Conservation (phyloP, 2,888 invertebrate species). For the Agriopis aurantiaria region DNA sequence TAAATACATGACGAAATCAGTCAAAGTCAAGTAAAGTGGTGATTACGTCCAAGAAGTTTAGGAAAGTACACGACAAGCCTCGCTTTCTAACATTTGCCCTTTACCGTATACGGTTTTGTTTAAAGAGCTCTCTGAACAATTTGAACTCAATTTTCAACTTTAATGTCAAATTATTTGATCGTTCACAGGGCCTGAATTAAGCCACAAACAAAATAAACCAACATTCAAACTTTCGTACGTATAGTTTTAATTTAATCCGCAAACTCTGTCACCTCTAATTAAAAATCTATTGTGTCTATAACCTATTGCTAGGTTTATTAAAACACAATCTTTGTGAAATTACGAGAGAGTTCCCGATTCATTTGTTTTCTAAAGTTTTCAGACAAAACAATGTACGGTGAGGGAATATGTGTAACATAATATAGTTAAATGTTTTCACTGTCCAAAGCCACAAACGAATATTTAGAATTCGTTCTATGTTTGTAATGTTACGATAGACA, state of each 20-base stretch:
- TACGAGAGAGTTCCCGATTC: constrained; percentile 6
- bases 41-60: no score
- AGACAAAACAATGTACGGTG: not conserved
- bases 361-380: constrained; percentile 16
- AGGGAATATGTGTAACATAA: no score
- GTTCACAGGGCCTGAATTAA: not conserved
- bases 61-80: no score
- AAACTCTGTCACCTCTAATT: not conserved
- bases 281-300: constrained; percentile 5
- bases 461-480: no score
- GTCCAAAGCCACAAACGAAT: no score
- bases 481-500: no score
- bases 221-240: constrained; percentile 1
- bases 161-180: not conserved
- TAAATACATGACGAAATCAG: no score
- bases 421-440: no score
- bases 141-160: not conserved
- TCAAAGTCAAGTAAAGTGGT: no score
- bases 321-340: constrained; percentile 10
- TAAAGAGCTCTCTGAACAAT: not conserved
- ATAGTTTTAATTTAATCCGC: constrained; percentile 8
- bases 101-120: not conserved
- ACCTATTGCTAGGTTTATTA: constrained; percentile 11
- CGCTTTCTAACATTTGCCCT: no score
- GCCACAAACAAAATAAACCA: constrained; percentile 4